Evolutionary conservation across 2,888 invertebrate genomes (phyloP).

Genomic region (Neuroscelio doddi): DNA sequence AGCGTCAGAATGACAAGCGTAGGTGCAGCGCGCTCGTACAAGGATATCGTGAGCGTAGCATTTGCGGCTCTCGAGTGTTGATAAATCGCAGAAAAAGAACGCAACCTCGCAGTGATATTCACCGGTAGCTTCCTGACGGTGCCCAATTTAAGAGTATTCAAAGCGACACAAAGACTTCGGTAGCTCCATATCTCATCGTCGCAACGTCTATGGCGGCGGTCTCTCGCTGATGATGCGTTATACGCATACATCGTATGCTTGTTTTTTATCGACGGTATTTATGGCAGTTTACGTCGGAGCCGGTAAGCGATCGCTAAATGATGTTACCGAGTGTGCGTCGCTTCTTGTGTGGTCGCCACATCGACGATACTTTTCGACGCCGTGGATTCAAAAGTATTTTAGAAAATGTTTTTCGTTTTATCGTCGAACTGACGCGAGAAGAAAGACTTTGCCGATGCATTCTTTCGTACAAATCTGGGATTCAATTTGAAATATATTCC

Average conservation of each 20-base stretch:
- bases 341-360: conserved; percentile 43
- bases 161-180: conserved; percentile 63
- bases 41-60: conserved; percentile 5
- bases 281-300: conserved; percentile 36
- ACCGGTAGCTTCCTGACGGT: conserved; percentile 55
- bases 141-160: conserved; percentile 69
- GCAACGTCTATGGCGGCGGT: conserved; percentile 49
- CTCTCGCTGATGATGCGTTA: conserved; percentile 26
- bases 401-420: no score
- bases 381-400: neutral
- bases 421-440: no score
- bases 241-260: conserved; percentile 18
- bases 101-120: conserved; percentile 42
- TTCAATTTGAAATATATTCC: no score
- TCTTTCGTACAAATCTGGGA: no score
- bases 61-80: conserved; percentile 13
- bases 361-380: neutral
- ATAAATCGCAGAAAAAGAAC: conserved; percentile 37
- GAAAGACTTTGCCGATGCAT: no score
- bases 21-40: conserved; percentile 14
- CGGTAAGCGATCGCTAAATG: conserved; percentile 59
- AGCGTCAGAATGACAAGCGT: conserved; percentile 15
- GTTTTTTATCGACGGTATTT: conserved; percentile 39
- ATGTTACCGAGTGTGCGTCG: conserved; percentile 44
- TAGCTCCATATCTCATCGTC: conserved; percentile 68